Conservation (phyloP, 2,113 vertebrate genomes). For the Megaceryle torquata region DNA sequence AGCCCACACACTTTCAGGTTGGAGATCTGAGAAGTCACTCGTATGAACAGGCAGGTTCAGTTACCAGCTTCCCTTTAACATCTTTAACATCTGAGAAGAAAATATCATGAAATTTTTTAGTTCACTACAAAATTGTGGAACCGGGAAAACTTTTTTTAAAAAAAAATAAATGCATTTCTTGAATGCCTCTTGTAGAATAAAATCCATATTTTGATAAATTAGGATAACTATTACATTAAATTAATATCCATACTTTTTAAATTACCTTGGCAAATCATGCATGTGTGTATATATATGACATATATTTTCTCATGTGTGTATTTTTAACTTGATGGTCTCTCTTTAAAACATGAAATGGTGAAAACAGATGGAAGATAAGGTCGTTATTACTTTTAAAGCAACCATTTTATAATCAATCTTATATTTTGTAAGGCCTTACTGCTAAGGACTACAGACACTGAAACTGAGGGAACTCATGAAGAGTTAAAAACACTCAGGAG, state of each 20-base stretch:
- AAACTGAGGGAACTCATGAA: background rate
- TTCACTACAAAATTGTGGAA: background rate
- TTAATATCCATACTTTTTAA: background rate
- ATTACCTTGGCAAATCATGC: fast-evolving
- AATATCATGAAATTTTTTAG: background rate
- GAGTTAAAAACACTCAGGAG: background rate
- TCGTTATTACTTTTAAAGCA: background rate
- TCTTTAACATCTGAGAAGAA: background rate
- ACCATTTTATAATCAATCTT: background rate
- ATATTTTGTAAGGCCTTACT: background rate
- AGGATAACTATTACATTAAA: background rate
- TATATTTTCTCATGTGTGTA: background rate
- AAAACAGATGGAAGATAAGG: background rate
- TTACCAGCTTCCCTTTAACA: background rate
- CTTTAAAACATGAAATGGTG: background rate
- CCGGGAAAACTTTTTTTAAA: background rate
- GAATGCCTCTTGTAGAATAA: background rate
- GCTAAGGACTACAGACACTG: background rate
- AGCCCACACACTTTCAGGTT: background rate
- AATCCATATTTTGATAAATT: background rate
- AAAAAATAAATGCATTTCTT: background rate
- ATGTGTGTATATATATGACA: fast-evolving
- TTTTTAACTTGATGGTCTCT: background rate
- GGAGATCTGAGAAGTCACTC: background rate
- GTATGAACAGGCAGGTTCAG: background rate